Evolutionary conservation across 2,113 vertebrate genomes (phyloP).

Genomic region (Pyxicephalus adspersus): DNA sequence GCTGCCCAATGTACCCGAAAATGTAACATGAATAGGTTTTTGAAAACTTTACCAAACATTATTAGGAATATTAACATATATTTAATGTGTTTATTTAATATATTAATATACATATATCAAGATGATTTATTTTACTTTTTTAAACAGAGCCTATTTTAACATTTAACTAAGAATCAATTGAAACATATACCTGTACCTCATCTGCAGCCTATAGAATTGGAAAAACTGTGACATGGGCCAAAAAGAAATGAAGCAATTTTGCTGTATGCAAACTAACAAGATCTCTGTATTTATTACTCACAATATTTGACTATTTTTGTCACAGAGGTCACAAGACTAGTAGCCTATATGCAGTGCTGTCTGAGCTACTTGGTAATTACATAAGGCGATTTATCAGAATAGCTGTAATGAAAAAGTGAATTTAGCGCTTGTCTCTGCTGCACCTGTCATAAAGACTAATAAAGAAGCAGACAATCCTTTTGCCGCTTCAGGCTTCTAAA

Average conservation of each 20-base stretch:
- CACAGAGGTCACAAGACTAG: slow-evolving; percentile 24
- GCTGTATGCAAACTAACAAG: slow-evolving; percentile 23
- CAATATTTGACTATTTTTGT: slow-evolving; percentile 17
- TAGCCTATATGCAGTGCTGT: slow-evolving; percentile 15
- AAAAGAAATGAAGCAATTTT: not conserved
- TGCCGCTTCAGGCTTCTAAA: slow-evolving; percentile 71
- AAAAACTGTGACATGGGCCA: not conserved
- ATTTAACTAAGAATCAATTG: no score
- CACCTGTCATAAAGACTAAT: slow-evolving; percentile 81
- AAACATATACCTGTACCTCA: no score
- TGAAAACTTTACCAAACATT: no score
- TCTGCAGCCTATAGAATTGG: not conserved
- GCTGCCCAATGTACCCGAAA: no score
- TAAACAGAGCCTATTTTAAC: no score
- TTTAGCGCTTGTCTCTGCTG: slow-evolving; percentile 58
- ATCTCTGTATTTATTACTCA: not conserved
- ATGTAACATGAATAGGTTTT: no score
- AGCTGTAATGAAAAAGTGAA: slow-evolving; percentile 34
- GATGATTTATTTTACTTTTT: no score
- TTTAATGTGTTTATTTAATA: no score
- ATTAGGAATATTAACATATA: no score
- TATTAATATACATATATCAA: no score
- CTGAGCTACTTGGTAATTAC: slow-evolving; percentile 31
- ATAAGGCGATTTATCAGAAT: slow-evolving; percentile 41
- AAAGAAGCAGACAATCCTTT: slow-evolving; percentile 72